Base-by-base conservation (phyloP, 2,888 invertebrate genomes). In the Dioctria linearis region DNA sequence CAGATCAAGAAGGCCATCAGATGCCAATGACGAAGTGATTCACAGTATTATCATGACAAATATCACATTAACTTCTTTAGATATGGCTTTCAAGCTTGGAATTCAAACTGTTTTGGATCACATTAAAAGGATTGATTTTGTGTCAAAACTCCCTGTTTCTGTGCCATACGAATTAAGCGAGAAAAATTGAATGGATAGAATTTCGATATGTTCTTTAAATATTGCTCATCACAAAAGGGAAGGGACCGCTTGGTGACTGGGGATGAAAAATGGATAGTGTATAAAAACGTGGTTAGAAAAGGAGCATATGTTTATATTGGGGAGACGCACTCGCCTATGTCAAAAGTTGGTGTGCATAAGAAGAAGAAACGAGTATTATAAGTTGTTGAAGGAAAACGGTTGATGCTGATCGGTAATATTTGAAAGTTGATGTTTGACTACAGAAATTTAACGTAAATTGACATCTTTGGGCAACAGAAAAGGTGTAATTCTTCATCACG, bases 331-430 rank as follows among this genome's bases (percentile, higher is more conserved):
- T n/a, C 54, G 54, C 25, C 63, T 37, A 40, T n/a, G 59, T 59
- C 59, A 59, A 59, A 59, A 3, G 2, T 11, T 13, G 25, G 59
- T 59, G 13, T 59, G 59, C 59, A 59, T 59, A 2, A 59, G 11
- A 59, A 59, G 59, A 59, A 59, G 59, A 11, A 8, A 25, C 46
- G 8, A 46, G 46, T 5, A 8, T 46, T 5, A 6, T 46, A 2
- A 6, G 46, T 46, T 46, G 46, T 8, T 46, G 46, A 6, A 46
- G 8, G 54, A 54, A 54, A 54, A 54, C 54, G 3, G 49, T 54
- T 54, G 11, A 63, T 63, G 63, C 63, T 25, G 63, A 63, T 63
- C 63, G 63, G n/a, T 63, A 63, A 25, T 37, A 37, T 63, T 8
- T 37, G 63, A 4, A 63, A 63, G 5, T 63, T 37, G 63, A 63